Evolutionary conservation across 2,113 vertebrate species (phyloP).

Genomic region (Pygoscelis antarcticus): DNA sequence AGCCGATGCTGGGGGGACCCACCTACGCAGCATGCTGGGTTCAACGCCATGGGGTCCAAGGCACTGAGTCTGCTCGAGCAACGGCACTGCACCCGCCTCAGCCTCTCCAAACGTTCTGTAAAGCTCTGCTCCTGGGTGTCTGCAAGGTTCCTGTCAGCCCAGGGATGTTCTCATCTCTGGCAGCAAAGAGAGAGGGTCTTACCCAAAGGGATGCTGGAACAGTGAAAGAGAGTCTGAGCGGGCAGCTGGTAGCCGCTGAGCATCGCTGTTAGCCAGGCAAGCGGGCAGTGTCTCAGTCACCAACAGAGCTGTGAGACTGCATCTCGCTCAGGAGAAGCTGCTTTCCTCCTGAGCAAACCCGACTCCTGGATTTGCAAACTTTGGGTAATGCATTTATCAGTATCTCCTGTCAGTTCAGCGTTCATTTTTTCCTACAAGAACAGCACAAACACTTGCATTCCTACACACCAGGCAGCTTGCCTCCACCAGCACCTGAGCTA

Average conservation of each 20-base stretch:
- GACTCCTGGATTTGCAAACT: neutral
- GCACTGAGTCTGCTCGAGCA: neutral
- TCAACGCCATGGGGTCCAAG: accelerated
- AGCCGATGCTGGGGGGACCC: neutral
- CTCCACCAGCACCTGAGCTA: neutral
- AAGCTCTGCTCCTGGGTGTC: neutral
- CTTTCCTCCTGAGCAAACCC: neutral
- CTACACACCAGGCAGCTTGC: neutral
- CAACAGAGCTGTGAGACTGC: neutral
- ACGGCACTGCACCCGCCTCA: accelerated
- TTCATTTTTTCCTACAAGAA: neutral
- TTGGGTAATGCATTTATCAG: neutral
- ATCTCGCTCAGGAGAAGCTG: accelerated
- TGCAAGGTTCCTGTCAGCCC: neutral
- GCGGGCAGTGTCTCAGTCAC: accelerated
- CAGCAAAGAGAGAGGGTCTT: neutral
- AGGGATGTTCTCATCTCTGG: neutral
- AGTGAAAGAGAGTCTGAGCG: accelerated
- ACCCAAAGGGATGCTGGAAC: neutral
- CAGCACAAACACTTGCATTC: neutral
- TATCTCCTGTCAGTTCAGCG: neutral
- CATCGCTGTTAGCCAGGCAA: neutral
- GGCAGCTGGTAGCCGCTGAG: neutral
- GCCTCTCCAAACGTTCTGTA: neutral
- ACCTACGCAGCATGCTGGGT: accelerated